Evolutionary conservation across 2,113 vertebrate species (phyloP), one percentile per base, ranked within the genome.

Genomic region (Phyllopteryx taeniolatus): DNA sequence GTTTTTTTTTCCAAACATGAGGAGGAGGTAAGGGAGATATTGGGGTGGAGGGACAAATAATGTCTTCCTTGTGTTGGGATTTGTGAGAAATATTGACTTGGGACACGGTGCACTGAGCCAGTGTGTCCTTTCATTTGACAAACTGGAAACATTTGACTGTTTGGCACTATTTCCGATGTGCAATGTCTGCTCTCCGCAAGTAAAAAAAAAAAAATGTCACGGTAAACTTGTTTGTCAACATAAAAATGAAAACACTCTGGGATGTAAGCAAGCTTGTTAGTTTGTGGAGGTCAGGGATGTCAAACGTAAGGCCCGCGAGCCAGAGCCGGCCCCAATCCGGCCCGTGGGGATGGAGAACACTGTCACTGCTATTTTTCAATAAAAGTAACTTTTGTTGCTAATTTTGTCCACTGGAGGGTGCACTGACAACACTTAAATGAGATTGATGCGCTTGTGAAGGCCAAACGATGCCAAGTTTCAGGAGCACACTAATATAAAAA

Each of bases 1-100:
- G 77, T 85, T 87, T 86, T 80, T 88, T 86, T 85, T 73, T 76
- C 81, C 76, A 85, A 84, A 85, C 85, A 83, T 85, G 83, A 84
- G 86, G 81, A 79, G 77, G 81, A 76, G 84, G 88, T 75, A 79
- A 82, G 72, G 77, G 75, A 82, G 77, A 85, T 80, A 85, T 81
- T 79, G 57, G 80, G 85, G 85, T 72, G 79, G 78, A 83, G 81
- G 71, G 84, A 81, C 69, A 85, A 87, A 92, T 88, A 94, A 90
- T 83, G 84, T 79, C 67, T 67, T 78, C 85, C 77, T 85, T 93
- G 90, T 92, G 80, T 89, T 68, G 78, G 82, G 67, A 47, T 66
- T 75, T 87, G 88, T 90, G 80, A 89, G 85, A 92, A 94, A 93
- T 91, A 93, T 92, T 93, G 90, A 89, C 91, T 77, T 79, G 84